phyloP scores from a whole-genome alignment of 2,113 vertebrate genomes.

The Gopherus evgoodei region DNA sequence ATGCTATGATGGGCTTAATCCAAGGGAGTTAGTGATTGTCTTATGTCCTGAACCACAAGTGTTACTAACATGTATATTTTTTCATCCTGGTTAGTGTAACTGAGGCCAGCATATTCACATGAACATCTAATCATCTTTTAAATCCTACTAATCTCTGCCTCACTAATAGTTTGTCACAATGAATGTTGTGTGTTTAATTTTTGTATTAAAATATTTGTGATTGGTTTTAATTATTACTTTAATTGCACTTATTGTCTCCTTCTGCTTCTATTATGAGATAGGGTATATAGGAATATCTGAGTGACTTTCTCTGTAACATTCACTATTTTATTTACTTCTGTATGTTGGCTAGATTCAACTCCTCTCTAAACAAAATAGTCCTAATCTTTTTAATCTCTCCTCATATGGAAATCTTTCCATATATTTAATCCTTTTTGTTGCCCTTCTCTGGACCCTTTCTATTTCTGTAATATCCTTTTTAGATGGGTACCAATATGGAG shows the following conservation, averaged over 20 bases:
- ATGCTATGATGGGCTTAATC: too few species aligned
- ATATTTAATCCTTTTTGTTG: constrained; percentile 54
- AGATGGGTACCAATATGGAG: constrained; percentile 17
- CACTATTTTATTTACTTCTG: background rate
- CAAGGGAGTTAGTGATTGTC: too few species aligned
- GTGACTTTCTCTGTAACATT: background rate
- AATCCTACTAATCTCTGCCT: too few species aligned
- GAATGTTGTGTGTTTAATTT: background rate
- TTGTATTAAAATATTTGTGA: background rate
- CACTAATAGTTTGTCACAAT: background rate
- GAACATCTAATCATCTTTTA: too few species aligned
- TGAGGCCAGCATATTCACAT: too few species aligned
- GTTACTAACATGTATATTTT: too few species aligned
- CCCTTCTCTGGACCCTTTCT: constrained; percentile 45
- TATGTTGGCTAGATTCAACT: constrained; percentile 13
- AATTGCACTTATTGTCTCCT: background rate
- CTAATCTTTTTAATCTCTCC: constrained; percentile 67
- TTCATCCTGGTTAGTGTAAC: too few species aligned
- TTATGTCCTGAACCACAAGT: too few species aligned
- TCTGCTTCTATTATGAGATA: background rate
- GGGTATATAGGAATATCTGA: background rate
- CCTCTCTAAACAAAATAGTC: constrained; percentile 19
- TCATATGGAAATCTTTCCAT: constrained; percentile 24
- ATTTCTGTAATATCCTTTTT: constrained; percentile 43
- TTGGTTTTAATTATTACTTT: background rate